Percentiles rank a stretch among this genome's conserved stretches.
Conservation (phyloP, 1,140 invertebrate genomes). For the Drosophila busckii region DNA sequence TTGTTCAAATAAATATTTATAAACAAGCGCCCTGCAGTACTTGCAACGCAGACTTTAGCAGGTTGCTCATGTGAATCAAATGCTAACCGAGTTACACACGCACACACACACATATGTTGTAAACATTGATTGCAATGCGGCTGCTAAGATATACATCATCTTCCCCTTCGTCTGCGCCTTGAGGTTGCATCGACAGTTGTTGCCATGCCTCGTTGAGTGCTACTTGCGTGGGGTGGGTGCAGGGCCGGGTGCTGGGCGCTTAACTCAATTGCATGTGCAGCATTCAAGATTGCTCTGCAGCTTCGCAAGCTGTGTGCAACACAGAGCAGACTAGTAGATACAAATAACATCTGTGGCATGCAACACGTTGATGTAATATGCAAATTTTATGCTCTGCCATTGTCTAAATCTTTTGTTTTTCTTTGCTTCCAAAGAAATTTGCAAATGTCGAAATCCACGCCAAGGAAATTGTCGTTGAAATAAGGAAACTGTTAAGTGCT, state of each 20-base stretch:
- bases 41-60: slow-evolving; percentile 14
- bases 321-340: slow-evolving; percentile 20
- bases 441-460: slow-evolving; percentile 17
- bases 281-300: slow-evolving; percentile 54
- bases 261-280: slow-evolving; percentile 61
- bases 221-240: not conserved
- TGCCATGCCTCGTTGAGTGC: slow-evolving; percentile 49
- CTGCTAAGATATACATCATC: too few species aligned
- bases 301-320: slow-evolving; percentile 12
- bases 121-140: slow-evolving; percentile 35
- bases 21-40: slow-evolving; percentile 4
- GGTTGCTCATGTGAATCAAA: slow-evolving; percentile 22
- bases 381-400: slow-evolving; percentile 58
- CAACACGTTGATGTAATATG: slow-evolving; percentile 72
- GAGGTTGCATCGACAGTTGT: not conserved
- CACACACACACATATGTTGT: slow-evolving; percentile 28
- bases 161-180: slow-evolving; percentile 14
- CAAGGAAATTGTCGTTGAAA: slow-evolving; percentile 2
- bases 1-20: slow-evolving; percentile 27
- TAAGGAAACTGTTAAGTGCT: slow-evolving; percentile 5
- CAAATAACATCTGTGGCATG: slow-evolving; percentile 41
- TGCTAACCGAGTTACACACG: slow-evolving; percentile 30
- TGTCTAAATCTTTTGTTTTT: slow-evolving; percentile 57
- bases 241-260: slow-evolving; percentile 25
- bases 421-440: slow-evolving; percentile 53